These are phyloP conservation scores for Mimumesa dahlbomi DNA, from an alignment of 2,888 invertebrate species.

Conservation along the genomic window DNA sequence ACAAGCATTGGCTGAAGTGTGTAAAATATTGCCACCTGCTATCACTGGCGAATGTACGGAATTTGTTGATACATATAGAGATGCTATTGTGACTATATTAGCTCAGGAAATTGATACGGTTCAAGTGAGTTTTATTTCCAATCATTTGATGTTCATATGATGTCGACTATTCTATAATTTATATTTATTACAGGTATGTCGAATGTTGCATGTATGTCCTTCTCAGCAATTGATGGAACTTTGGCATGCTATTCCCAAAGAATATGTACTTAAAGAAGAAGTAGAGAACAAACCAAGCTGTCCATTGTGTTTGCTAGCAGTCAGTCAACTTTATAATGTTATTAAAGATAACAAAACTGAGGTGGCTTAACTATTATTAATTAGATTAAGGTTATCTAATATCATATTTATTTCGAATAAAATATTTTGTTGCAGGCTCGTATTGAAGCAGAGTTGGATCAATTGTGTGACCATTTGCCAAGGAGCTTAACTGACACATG, in stretches of 20 bases:
- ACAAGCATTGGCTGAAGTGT: constrained; percentile 85
- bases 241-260: constrained; percentile 74
- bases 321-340: constrained; percentile 88
- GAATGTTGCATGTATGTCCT: constrained; percentile 87
- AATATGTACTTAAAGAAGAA: constrained; percentile 81
- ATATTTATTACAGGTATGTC: constrained; percentile 83
- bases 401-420: not conserved
- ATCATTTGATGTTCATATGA: not conserved
- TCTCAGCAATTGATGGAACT: constrained; percentile 79
- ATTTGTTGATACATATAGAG: constrained; percentile 90
- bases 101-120: constrained; percentile 90
- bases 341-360: constrained; percentile 89
- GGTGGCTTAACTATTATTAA: constrained; percentile 81
- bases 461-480: constrained; percentile 87
- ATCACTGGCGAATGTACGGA: constrained; percentile 86
- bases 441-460: constrained; percentile 86
- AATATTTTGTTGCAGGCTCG: constrained; percentile 81
- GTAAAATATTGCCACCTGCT: constrained; percentile 84
- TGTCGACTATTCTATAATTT: too few relatives aligned
- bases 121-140: constrained; percentile 81
- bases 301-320: constrained; percentile 91
- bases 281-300: constrained; percentile 86
- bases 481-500: constrained; percentile 85
- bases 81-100: constrained; percentile 88
- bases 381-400: not conserved